These are phyloP conservation scores for Echiichthys vipera DNA, from an alignment of 2,797 vertebrate species.

Conservation along the genomic window DNA sequence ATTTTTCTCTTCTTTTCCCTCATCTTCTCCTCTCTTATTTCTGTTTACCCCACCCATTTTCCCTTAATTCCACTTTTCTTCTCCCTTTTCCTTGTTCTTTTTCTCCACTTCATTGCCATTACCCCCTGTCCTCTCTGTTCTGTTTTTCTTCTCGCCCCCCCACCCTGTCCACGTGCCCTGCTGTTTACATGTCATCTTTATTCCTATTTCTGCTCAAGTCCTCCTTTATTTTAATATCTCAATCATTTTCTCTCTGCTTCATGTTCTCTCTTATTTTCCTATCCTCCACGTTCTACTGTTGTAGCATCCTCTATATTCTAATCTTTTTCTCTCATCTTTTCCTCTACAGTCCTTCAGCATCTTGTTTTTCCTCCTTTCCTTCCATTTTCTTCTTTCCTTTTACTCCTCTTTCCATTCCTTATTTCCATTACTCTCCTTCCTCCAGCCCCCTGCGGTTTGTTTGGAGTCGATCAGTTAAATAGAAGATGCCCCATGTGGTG, in stretches of 20 bases:
- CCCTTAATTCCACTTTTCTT: no score
- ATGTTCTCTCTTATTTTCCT: neutral
- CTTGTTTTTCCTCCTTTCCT: neutral
- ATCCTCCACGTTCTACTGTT: no score
- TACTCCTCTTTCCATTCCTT: neutral
- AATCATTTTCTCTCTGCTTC: neutral
- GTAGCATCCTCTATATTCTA: no score
- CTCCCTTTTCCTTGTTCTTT: fast-evolving
- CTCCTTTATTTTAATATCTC: neutral
- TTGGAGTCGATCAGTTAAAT: slow-evolving; percentile 34
- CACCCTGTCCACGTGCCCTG: neutral
- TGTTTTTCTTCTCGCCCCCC: neutral
- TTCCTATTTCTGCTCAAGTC: neutral
- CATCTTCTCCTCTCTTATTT: no score
- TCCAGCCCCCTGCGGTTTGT: slow-evolving; percentile 31
- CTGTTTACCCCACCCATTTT: no score
- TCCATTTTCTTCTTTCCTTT: neutral
- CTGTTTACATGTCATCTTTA: neutral
- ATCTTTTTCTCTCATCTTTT: no score
- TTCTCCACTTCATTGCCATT: no score
- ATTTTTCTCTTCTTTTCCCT: neutral
- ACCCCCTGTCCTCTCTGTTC: neutral
- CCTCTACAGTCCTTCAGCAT: neutral
- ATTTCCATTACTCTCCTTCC: neutral
- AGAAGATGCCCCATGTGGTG: slow-evolving; percentile 57